Evolutionary conservation across 1,140 invertebrate species (phyloP), one percentile per base, ranked within the genome.

Genomic region (Oscheius sp.): DNA sequence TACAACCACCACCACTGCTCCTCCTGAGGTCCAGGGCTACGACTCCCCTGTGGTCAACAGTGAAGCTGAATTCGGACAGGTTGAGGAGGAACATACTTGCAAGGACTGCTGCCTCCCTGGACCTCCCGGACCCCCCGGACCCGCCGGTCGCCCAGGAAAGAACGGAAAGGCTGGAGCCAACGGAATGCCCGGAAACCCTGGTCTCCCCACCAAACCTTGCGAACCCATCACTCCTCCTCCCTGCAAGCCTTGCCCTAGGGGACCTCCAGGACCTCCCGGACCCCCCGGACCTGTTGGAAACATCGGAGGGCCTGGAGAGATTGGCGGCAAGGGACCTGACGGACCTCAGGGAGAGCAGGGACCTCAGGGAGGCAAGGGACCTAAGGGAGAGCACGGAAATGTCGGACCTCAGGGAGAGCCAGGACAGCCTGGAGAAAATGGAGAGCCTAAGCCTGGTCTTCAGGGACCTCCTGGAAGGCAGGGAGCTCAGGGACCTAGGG

Each of bases 201-300:
- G 72, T 32, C 38, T 58, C 31, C 13, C 72, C 66, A 26, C 59
- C 72, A 73, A 45, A 49, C 72, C 72, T 35, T 73, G 72, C 20
- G 72, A 73, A 49, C 72, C 72, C 10, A 52, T 61, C 2, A 73
- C 72, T 55, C 72, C 72, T 36, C 72, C 72, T 29, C 72, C 72
- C 26, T 73, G 72, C 49, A 2, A 3, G 20, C 72, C 72, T 20
- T 73, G 72, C 67, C 72, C 72, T 35, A 32, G 42, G 1, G 72
- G 72, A 59, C 64, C 64, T 58, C 67, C 67, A n/a, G 67, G 67
- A 36, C 49, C 67, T 2, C 67, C 67, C 52, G 67, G 67, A 36
- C 55, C 55, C 45, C 36, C 67, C 52, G 67, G 67, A 68, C 49
- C 58, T 1, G 32, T 38, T 13, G 67, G 67, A 59, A 35, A 38